Percentiles rank a stretch among this genome's conserved stretches.
Evolutionary conservation across 2,888 invertebrate species (phyloP).

Genomic region (Eretmocerus hayati): DNA sequence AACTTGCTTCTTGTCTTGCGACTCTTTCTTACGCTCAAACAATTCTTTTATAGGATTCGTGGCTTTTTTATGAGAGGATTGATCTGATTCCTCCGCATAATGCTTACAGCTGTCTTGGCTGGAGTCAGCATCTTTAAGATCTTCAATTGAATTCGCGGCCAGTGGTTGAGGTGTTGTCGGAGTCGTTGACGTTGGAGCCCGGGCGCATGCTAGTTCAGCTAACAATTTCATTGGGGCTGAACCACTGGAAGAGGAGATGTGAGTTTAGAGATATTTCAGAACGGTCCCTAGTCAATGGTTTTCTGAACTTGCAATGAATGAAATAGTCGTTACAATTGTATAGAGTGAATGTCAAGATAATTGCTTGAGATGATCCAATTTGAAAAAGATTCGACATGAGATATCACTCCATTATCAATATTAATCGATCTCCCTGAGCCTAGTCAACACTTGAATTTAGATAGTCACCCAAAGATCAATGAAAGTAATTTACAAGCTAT

Average conservation of each 20-base stretch:
- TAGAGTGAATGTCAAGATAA: too few relatives aligned
- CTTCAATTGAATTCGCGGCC: conserved; percentile 2
- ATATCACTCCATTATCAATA: too few relatives aligned
- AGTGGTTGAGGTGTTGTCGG: conserved; percentile 6
- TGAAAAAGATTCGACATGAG: too few relatives aligned
- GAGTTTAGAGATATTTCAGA: background rate
- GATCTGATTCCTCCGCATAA: background rate
- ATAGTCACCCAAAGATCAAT: too few relatives aligned
- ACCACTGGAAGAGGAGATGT: conserved; percentile 31
- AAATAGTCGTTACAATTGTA: too few relatives aligned
- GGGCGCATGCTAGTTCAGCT: conserved; percentile 43
- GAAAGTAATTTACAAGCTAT: too few relatives aligned
- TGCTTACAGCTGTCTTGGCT: conserved; percentile 1
- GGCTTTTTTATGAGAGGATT: conserved; percentile 28
- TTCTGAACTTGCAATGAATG: too few relatives aligned
- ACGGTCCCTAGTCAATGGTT: too few relatives aligned
- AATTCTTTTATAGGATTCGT: conserved; percentile 42
- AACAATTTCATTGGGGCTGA: conserved; percentile 44
- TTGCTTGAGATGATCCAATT: too few relatives aligned
- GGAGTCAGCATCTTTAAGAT: background rate
- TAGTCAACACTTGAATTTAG: too few relatives aligned
- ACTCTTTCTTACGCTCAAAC: conserved; percentile 41
- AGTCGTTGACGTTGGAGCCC: conserved; percentile 38
- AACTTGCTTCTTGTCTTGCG: conserved; percentile 37
- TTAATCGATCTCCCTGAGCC: too few relatives aligned